phyloP scores from a whole-genome alignment of 2,113 vertebrate genomes.

The Megaleporinus macrocephalus region DNA sequence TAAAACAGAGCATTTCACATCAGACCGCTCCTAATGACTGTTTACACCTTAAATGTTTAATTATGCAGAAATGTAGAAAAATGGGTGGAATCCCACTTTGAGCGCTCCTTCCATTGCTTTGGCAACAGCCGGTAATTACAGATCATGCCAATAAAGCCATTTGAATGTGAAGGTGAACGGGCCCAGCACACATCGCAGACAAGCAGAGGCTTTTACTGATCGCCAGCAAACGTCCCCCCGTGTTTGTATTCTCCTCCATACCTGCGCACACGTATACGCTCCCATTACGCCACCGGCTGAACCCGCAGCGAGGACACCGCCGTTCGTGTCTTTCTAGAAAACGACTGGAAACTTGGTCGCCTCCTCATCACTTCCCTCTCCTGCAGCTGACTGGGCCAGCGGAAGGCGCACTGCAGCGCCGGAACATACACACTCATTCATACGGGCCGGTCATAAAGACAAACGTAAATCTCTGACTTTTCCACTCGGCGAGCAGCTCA shows the following conservation, averaged over 20 bases:
- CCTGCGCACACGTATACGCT: background rate
- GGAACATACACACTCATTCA: constrained; percentile 49
- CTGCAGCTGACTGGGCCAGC: background rate
- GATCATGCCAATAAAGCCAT: no score
- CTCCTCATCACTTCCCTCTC: constrained; percentile 26
- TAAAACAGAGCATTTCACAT: no score
- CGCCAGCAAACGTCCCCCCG: background rate
- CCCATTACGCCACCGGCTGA: background rate
- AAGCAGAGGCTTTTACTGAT: background rate
- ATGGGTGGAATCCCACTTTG: no score
- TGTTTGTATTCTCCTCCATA: background rate
- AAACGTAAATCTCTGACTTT: constrained; percentile 39
- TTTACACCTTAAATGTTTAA: no score
- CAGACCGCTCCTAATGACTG: no score
- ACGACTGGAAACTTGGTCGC: constrained; percentile 41
- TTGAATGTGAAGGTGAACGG: no score
- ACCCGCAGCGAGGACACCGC: background rate
- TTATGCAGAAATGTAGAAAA: no score
- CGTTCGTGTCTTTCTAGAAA: background rate
- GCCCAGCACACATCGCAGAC: no score
- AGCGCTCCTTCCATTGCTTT: no score
- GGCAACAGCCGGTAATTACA: no score
- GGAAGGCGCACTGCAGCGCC: background rate
- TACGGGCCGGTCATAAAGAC: constrained; percentile 23
- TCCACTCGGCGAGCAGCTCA: constrained; percentile 12